A percentile compares a stretch with the other conserved stretches of the same genome.
Conservation (phyloP, 1,140 invertebrate species). For the Bombus polaris region DNA sequence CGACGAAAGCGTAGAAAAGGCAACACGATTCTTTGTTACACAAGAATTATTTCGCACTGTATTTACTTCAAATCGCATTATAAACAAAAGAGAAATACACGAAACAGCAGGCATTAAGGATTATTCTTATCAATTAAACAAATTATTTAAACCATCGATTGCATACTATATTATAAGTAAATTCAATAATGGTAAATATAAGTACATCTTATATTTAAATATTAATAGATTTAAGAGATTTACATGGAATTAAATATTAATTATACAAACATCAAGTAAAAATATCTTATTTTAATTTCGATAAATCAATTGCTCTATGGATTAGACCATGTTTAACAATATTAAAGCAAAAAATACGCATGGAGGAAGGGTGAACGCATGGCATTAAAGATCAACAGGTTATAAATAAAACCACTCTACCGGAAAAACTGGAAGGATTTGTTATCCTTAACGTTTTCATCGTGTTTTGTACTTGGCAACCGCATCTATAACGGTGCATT, state of each 20-base stretch:
- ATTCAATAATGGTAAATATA: no score
- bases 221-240: no score
- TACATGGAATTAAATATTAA: no score
- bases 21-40: background rate
- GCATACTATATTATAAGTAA: background rate
- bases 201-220: no score
- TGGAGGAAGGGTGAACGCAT: background rate
- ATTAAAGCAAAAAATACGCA: background rate
- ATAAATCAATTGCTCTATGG: background rate
- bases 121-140: background rate
- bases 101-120: background rate
- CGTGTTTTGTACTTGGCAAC: constrained; percentile 19
- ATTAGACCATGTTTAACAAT: background rate
- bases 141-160: background rate
- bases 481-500: background rate
- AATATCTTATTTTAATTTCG: background rate
- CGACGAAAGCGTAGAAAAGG: background rate
- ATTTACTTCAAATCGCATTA: background rate
- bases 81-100: background rate
- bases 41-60: background rate
- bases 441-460: background rate
- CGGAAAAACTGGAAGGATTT: background rate
- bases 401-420: background rate
- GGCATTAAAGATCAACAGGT: constrained; percentile 26
- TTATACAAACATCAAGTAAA: background rate